Evolutionary conservation across 2,113 vertebrate genomes (phyloP), one percentile per base, ranked within the genome.

Genomic region (Suricata suricatta): DNA sequence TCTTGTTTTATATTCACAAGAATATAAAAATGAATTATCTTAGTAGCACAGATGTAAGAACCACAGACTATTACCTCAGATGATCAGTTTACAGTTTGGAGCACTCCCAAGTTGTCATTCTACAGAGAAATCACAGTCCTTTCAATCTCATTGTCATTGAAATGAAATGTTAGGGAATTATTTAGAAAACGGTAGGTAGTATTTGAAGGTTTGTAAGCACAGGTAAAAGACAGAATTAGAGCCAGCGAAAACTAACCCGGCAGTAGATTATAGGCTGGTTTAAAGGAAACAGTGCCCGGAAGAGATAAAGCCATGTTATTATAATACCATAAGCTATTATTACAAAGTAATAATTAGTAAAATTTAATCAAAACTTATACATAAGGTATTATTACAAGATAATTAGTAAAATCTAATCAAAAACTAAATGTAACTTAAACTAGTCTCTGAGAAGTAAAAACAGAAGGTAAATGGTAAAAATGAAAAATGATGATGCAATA

Each of bases 331-430:
- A 23, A 60, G 57, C 21, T 60, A 60, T 60, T 60, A 9, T 23
- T 60, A 71, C 16, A 52, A 64, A 74, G 57, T 87, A 47, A 38
- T 79, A 96, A 94, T 66, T 79, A 92, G 85, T 23, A 68, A 68
- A 92, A 79, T 35, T 64, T 79, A 81, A 63, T 52, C 57, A 68
- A 52, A 92, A 60, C 54, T 57, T 6, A 57, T 57, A 57, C 54
- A 0, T 57, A 57, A 57, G 19, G 54, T 57, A 21, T 21, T 57
- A 21, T 57, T 57, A 71, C 15, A 52, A 64, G 84, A 38, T 79
- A 96, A 92, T 72, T 79, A 94, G 85, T 23, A 68, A 60, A 94
- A 79, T 33, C 69, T 72, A 80, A 68, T 52, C 57, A 66, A 33
- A 15, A 91, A 50, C 50, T 50, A 14, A 50, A 41, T 41, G 50